Evolutionary conservation across 2,113 vertebrate species (phyloP), one percentile per base, ranked within the genome.

Genomic region (Megaleporinus macrocephalus): DNA sequence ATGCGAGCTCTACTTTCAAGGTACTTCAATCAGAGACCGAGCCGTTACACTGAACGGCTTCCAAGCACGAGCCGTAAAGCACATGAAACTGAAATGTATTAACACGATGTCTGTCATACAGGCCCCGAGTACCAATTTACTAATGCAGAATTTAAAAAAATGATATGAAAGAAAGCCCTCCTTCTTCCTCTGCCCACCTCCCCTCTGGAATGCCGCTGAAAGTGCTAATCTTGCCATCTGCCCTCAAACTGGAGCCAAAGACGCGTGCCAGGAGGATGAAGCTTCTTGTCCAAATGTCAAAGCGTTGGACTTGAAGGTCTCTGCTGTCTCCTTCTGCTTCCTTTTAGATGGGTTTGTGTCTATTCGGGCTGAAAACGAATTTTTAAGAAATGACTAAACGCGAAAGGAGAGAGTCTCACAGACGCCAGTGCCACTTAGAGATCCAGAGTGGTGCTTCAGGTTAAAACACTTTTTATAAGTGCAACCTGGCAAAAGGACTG

Each of bases 221-320:
- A 73, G 78, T 76, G 81, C 61, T 83, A 80, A 86, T 80, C 76
- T 73, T 70, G 16, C 77, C 81, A 83, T 86, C 85, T 86, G 81
- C 73, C 69, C 71, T 65, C 10, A 73, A 73, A 70, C 5, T 24
- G 22, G 44, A 59, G 79, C 78, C 79, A 77, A 61, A 78, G 22
- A 57, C n/a, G 53, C 27, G 57, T 22, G 61, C 68, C 78, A 63
- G n/a, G n/a, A 68, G 22, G 75, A 82, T 63, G 61, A 24, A 29
- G 69, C 76, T 20, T 73, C 59, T 26, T 68, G 76, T 73, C 47
- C 59, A 79, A 62, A 57, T 83, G 70, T 78, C 82, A 73, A 70
- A 73, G 33, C 49, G 12, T 73, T 83, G 62, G 62, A 47, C 51
- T 41, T 76, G 36, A 82, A 76, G 73, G 79, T 74, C 79, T 81